Base-by-base conservation (phyloP, 2,797 vertebrate genomes). In the Pelobates cultripes region DNA sequence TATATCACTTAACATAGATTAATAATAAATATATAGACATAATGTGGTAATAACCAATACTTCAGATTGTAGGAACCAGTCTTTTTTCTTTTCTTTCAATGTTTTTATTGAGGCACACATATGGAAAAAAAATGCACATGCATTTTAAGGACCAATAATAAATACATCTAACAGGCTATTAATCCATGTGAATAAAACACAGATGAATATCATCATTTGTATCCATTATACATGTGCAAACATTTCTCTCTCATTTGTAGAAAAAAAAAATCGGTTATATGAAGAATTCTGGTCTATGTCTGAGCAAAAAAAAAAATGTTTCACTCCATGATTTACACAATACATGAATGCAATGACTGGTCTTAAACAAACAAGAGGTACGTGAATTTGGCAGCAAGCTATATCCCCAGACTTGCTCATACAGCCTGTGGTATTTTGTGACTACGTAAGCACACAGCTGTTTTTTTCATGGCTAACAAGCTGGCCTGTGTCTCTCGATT, bases 351-450 rank as follows among this genome's bases (percentile, higher is more conserved):
- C 51, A 44, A 55, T 15, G 70, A 40, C 47, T 15, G 15, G 47
- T 14, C 78, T 69, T 80, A 75, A 8, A 80, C 70, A 80, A 80
- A 73, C 61, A 74, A 51, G 73, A 68, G 55, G 44, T 69, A 66
- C 63, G 66, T 69, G 4, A 47, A 75, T 40, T 69, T 80, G 72
- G 72, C 71, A 74, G 72, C 61, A 42, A 53, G 70, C 2, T n/a
- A 2, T 51, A 47, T 12, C 72, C 43, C 70, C 70, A 73, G 60
- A 64, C 61, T 73, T 66, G 73, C 61, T 73, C 15, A 55, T 79
- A 28, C 60, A 55, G 70, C 51, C 64, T 80, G 78, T 80, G 78
- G 78, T 73, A 80, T 80, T 68, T 80, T 74, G 41, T 80, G 78
- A 74, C 41, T 80, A 64, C 71, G 78, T 74, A 57, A 80, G 45